Base-by-base conservation (phyloP, 2,797 vertebrate species). In the Onychomys torridus region DNA sequence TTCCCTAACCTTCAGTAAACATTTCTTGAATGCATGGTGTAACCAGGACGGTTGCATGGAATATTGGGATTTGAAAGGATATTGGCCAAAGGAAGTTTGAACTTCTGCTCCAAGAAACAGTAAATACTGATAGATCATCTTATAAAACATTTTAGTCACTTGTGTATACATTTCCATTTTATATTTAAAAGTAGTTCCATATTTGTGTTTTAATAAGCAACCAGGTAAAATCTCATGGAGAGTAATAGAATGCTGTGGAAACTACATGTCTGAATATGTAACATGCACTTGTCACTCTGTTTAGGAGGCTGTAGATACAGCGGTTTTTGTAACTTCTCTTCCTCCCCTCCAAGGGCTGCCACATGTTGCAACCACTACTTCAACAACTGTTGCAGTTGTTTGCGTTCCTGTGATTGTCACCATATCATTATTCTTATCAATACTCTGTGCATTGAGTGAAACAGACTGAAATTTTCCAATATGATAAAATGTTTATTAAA, bases 1-100 rank as follows among this genome's bases (percentile, higher is more conserved):
- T 83, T 94, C 57, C 92, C 67, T 78, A 52, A 52, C 11, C 52
- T 95, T 93, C 78, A 91, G 19, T 73, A 37, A 78, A 59, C 61
- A 52, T 11, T 75, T 2, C 55, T 34, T 84, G 25, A 91, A 69
- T 79, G 2, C 40, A 25, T 82, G 49, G 2, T 34, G 79, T 77
- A 67, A 0, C 2, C 90, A 23, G 6, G 82, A 89, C 1, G 79
- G 17, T 25, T 32, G 63, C 75, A 90, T 79, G 86, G 8, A 85
- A 59, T 57, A 84, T 8, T 69, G 17, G 25, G 25, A 43, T 55
- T 34, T 91, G 75, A 49, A 69, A 59, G 57, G 61, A 82, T 14
- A 29, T 19, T 83, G 23, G 14, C 57, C 61, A 90, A 90, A 21
- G 43, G 23, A 91, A 76, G 13, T 2, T 29, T 6, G 59, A 49